Evolutionary conservation across 1,140 invertebrate genomes (phyloP).

Genomic region (Danaus plexippus): DNA sequence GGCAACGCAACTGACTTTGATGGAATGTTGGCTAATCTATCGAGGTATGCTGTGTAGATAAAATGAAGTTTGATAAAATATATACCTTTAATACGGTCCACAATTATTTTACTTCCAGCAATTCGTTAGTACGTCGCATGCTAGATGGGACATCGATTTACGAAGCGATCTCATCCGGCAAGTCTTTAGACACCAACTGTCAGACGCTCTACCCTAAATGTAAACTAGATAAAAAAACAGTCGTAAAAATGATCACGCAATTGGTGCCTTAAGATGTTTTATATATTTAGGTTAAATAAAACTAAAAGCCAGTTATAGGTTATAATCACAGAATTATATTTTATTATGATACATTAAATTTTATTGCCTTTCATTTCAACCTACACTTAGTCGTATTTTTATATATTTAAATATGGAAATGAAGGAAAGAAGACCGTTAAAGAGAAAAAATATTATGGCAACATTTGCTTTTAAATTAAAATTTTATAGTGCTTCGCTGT

Average conservation of each 20-base stretch:
- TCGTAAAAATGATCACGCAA: conserved; percentile 75
- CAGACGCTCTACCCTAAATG: conserved; percentile 74
- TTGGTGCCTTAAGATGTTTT: conserved; percentile 60
- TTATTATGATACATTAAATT: too few relatives aligned
- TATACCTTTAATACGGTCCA: background rate
- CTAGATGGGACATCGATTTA: conserved; percentile 83
- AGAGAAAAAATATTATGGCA: too few relatives aligned
- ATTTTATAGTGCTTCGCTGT: too few relatives aligned
- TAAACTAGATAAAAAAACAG: conserved; percentile 76
- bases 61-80: too few relatives aligned
- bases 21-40: conserved; percentile 76
- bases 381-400: too few relatives aligned
- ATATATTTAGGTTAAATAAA: too few relatives aligned
- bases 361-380: too few relatives aligned
- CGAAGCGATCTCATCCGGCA: conserved; percentile 80
- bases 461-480: too few relatives aligned
- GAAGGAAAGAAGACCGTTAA: too few relatives aligned
- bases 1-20: conserved; percentile 78
- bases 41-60: conserved; percentile 67
- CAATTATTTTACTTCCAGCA: conserved; percentile 70
- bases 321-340: too few relatives aligned
- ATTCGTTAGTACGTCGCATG: conserved; percentile 79
- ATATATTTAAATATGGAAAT: too few relatives aligned
- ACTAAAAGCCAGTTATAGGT: too few relatives aligned
- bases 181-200: conserved; percentile 74